Base-by-base conservation (phyloP, 2,888 invertebrate genomes). In the Caenorhabditis uteleia region DNA sequence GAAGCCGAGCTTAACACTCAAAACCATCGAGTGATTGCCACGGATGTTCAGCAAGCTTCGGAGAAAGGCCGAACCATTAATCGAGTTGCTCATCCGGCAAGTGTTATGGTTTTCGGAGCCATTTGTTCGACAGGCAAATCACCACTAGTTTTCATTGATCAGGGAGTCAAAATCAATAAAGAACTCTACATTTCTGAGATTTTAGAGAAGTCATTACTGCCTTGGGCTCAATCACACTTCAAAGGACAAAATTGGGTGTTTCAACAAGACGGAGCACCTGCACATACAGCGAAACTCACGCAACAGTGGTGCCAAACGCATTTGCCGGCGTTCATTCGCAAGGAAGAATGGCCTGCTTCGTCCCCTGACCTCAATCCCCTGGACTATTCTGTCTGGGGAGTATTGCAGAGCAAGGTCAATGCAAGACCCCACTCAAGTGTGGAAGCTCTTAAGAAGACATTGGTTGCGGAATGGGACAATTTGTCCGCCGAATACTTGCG, bases 91-190 rank as follows among this genome's bases (percentile, higher is more conserved):
- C 54, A 60, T 34, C 60, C 49, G 3, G 46, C 53, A 18, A 29
- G 21, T 3, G 55, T 61, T 10, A 61, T 61, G 61, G 61, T 51
- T 40, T 65, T 47, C 20, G 55, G 23, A 7, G 59, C 31, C 2
- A 29, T 65, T 0, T 54, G 49, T n/a, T 1, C 49, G 1, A 36
- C 34, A 25, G 55, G 55, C 1, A 59, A 65, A 34, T 42, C 54
- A 2, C 54, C 58, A n/a, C 55, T 65, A 6, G 42, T 59, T 34
- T 64, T 57, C 31, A 38, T 65, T 12, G 46, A 46, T 40, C 18
- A 16, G 1, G 42, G 55, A 21, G 54, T 36, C n/a, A 58, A 65
- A 34, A 48, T 54, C 29, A 54, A 65, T 38, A 21, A 48, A 26
- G 46, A 48, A n/a, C 27, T 31, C 38, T 58, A 65, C 50, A 31